Base-by-base conservation (phyloP, 1,140 invertebrate species). In the Subanguina moxae region DNA sequence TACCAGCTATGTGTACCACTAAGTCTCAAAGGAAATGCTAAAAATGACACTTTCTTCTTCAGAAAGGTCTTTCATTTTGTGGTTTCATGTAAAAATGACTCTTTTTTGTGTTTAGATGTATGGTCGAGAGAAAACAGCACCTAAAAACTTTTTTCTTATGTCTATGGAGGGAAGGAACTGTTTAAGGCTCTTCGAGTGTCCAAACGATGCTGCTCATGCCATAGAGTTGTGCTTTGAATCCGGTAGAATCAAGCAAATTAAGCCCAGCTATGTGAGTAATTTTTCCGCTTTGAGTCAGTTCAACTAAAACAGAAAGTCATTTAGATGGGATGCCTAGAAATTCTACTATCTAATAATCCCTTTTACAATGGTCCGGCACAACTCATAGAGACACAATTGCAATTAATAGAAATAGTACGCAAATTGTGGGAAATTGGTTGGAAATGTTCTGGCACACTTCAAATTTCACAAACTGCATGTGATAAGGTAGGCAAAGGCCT, bases 1-100 rank as follows among this genome's bases (percentile, higher is more conserved):
- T 61, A 32, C 58, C 28, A 32, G 15, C n/a, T 30, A 15, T 61
- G 58, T 17, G 58, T 27, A 7, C 27, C 28, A n/a, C 8, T 61
- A n/a, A 61, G 58, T 43, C 19, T 61, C 3, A 30, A 43, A 21
- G 58, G 58, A 30, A 61, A 61, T 27, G 58, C 28, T 19, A 30
- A 43, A 21, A 61, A 61, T 43, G 58, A 61, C 58, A 61, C 58
- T 19, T 43, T 61, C 15, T 61, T 61, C 58, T 61, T 61, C 48
- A 52, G 48, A 52, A 52, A 52, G 23, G 48, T 52, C 8, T 21
- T 21, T 52, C 48, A 19, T 52, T 52, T 52, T 25, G n/a, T 19
- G 3, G 3, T 7, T 52, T 52, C 23, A 7, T 52, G 48, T 7
- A 8, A 15, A 5, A 21, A 52, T 52, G 17, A 15, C 1, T 52